Conservation (phyloP, 2,888 invertebrate genomes). For the Argyra leucocephala region DNA sequence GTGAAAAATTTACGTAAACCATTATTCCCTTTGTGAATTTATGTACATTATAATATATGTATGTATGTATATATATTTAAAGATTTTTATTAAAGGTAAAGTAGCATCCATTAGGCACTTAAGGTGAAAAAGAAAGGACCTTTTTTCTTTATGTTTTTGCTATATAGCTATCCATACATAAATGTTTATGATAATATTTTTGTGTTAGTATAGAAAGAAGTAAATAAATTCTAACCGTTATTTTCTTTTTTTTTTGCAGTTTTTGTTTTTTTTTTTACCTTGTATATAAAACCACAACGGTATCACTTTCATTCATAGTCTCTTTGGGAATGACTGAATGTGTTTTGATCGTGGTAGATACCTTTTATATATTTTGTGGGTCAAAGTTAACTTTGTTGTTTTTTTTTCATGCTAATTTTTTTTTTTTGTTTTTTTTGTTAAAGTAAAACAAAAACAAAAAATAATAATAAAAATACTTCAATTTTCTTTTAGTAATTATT, state of each 20-base stretch:
- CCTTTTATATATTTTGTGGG: background rate
- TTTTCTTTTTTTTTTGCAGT: no score
- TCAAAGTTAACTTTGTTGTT: constrained; percentile 2
- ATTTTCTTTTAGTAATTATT: background rate
- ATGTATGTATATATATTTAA: no score
- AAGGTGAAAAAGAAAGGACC: background rate
- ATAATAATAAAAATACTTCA: no score
- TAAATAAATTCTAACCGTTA: no score
- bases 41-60: no score
- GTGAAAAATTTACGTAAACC: no score
- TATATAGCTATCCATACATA: no score
- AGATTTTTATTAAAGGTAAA: background rate
- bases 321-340: background rate
- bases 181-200: no score
- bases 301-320: background rate
- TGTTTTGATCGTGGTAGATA: background rate
- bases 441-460: background rate
- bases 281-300: background rate
- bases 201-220: no score
- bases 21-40: background rate
- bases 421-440: background rate
- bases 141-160: background rate
- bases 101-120: background rate
- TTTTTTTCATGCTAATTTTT: background rate
- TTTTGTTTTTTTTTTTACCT: no score